Base-by-base conservation (phyloP, 2,797 vertebrate genomes). In the Ambastaia sidthimunki region DNA sequence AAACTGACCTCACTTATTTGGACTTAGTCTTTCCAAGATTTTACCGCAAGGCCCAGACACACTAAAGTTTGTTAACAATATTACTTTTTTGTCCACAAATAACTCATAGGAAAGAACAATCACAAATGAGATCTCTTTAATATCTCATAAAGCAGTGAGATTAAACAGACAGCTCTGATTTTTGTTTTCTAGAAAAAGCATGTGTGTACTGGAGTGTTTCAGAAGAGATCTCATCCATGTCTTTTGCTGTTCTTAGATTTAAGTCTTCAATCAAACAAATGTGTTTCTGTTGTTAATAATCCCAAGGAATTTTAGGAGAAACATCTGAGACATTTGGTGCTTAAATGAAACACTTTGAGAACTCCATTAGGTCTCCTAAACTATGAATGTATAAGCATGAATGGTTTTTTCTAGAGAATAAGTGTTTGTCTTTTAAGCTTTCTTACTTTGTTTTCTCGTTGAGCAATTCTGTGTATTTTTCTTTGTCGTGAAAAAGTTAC, bases 1-100 rank as follows among this genome's bases (percentile, higher is more conserved):
- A 67, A 77, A 59, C 44, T 65, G 67, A 76, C 67, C 63, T 82
- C 48, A 78, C 44, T 31, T 71, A 62, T 54, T 71, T 78, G 57
- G 1, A 2, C 74, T 73, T 70, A 37, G 52, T 71, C 54, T 75
- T 15, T 62, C 15, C 13, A 23, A 47, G 28, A 60, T 72, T 28
- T 34, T 37, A 57, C 59, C 31, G 6, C 2, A 34, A 77, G 52
- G 16, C 16, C 2, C 16, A 19, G 15, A 28, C 37, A n/a, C 50
- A 23, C 10, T 55, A 25, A 50, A 16, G 19, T 57, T 16, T 3
- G 21, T n/a, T n/a, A 68, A 23, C 6, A 0, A 70, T 34, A 5
- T 34, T 41, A 2, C 21, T 9, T 41, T 10, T 34, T 65, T 65
- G 31, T 15, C 34, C 34, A 25, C 21, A 18, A n/a, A 54, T 75